Conservation (phyloP, 2,888 invertebrate genomes). For the Gymnosoma rotundatum region DNA sequence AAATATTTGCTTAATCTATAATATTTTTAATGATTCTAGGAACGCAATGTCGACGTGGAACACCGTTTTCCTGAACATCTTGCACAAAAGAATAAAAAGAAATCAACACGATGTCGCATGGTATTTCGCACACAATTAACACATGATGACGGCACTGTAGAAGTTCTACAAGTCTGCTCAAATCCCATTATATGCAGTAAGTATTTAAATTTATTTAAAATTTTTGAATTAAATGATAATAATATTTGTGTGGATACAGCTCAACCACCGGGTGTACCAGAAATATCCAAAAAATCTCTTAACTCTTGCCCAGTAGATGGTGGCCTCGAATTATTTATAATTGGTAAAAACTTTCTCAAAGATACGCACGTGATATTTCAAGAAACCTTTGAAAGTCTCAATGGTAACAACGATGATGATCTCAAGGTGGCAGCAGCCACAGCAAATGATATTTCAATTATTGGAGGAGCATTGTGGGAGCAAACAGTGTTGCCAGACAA, state of each 20-base stretch:
- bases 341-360: conserved; percentile 96
- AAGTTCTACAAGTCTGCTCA: conserved; percentile 94
- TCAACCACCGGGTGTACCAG: conserved; percentile 95
- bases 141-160: conserved; percentile 89
- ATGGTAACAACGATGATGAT: conserved; percentile 69
- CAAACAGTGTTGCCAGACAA: conserved; percentile 92
- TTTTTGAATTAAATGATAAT: not conserved
- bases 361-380: conserved; percentile 92
- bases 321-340: conserved; percentile 92
- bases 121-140: conserved; percentile 94
- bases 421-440: conserved; percentile 64
- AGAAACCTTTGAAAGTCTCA: conserved; percentile 77
- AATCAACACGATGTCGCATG: conserved; percentile 96
- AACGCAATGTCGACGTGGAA: conserved; percentile 97
- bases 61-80: conserved; percentile 93
- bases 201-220: conserved; percentile 76
- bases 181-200: conserved; percentile 96
- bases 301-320: conserved; percentile 90
- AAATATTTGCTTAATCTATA: not conserved
- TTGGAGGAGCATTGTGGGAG: conserved; percentile 86
- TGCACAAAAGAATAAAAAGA: conserved; percentile 93
- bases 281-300: conserved; percentile 94
- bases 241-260: conserved; percentile 83
- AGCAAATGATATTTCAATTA: conserved; percentile 75
- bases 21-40: conserved; percentile 82